Evolutionary conservation across 2,888 invertebrate species (phyloP).

Genomic region (Athetis lepigone): DNA sequence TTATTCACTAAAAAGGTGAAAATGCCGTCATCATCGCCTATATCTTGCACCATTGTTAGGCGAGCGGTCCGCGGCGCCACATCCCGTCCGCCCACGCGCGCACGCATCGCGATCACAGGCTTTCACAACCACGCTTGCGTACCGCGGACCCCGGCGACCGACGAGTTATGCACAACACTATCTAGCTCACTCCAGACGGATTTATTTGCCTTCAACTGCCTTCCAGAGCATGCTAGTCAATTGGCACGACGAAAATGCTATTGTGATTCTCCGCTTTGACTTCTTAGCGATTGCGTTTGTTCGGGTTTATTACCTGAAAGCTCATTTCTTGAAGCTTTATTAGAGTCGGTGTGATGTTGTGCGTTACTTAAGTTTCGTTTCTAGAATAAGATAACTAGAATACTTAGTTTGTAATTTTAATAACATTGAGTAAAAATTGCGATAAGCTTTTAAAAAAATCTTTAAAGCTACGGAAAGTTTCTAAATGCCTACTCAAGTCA

Average conservation of each 20-base stretch:
- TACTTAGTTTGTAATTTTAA: not conserved
- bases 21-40: conserved; percentile 24
- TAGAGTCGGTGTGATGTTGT: too few species aligned
- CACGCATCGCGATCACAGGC: conserved; percentile 83
- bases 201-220: conserved; percentile 61
- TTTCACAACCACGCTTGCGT: conserved; percentile 84
- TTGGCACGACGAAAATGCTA: conserved; percentile 50
- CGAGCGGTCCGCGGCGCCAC: conserved; percentile 71
- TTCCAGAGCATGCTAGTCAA: conserved; percentile 52
- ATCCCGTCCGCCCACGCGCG: conserved; percentile 86
- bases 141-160: conserved; percentile 62
- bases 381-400: not conserved
- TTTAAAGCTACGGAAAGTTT: conserved; percentile 10
- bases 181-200: conserved; percentile 55
- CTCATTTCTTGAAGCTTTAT: conserved; percentile 2
- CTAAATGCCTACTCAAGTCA: conserved; percentile 29
- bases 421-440: not conserved
- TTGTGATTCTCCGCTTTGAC: conserved; percentile 4
- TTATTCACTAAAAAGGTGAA: conserved; percentile 1
- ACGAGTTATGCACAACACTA: conserved; percentile 63
- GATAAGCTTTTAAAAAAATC: conserved; percentile 1
- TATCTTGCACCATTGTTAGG: conserved; percentile 50
- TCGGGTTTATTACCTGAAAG: conserved; percentile 1
- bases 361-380: not conserved
- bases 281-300: not conserved